Evolutionary conservation across 2,888 invertebrate genomes (phyloP).

Genomic region (Meteorus cinctellus): DNA sequence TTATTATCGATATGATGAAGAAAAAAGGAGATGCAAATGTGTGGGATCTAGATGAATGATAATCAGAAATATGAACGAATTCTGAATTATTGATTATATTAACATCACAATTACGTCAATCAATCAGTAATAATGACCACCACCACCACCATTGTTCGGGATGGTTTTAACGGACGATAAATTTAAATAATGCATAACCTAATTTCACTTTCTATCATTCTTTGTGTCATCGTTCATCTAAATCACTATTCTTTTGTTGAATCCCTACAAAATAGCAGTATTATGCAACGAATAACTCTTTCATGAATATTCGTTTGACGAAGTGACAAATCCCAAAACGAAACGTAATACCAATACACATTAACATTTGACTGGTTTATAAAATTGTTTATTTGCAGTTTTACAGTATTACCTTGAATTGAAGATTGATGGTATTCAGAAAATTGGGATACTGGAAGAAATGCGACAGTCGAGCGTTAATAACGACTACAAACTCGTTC

Average conservation of each 20-base stretch:
- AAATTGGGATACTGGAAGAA: not conserved
- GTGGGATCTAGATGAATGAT: not conserved
- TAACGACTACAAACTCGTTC: not conserved
- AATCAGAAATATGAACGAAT: not conserved
- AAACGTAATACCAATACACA: not conserved
- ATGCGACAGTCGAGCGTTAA: not conserved
- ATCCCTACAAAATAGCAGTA: not conserved
- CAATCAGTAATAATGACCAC: not conserved
- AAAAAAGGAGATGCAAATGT: no score
- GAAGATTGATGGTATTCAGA: not conserved
- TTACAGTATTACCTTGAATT: constrained; percentile 1
- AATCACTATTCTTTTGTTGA: not conserved
- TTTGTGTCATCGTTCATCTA: not conserved
- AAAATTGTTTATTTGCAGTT: not conserved
- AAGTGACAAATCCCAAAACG: not conserved
- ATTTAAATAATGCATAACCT: not conserved
- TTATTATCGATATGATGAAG: no score
- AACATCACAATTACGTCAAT: not conserved
- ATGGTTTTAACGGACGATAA: not conserved
- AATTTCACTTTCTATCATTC: not conserved
- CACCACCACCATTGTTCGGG: not conserved
- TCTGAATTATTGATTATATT: not conserved
- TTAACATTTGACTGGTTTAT: not conserved
- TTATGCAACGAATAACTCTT: constrained; percentile 10
- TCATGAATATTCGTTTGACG: not conserved